These are phyloP conservation scores for Eubasilissa regina DNA, from an alignment of 1,140 invertebrate genomes.

Conservation along the genomic window DNA sequence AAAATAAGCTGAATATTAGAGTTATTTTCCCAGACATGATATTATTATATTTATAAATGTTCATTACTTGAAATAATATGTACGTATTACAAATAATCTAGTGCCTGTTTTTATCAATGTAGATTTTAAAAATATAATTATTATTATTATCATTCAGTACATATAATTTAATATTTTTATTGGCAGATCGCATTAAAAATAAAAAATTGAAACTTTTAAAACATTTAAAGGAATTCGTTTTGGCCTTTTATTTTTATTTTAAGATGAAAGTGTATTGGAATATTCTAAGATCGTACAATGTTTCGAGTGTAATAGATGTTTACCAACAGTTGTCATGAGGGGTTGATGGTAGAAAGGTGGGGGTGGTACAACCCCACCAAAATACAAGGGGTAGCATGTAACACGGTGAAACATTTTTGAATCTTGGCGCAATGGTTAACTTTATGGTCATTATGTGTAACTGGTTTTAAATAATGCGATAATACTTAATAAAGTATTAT, in stretches of 20 bases:
- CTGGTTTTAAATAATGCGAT: too few species aligned
- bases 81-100: too few species aligned
- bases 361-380: background rate
- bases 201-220: background rate
- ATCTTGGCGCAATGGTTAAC: background rate
- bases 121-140: too few species aligned
- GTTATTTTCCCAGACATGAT: too few species aligned
- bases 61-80: too few species aligned
- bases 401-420: constrained; percentile 4
- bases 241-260: too few species aligned
- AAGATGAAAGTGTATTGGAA: background rate
- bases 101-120: too few species aligned
- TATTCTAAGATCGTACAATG: background rate
- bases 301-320: constrained; percentile 20
- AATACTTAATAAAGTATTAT: too few species aligned
- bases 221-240: background rate
- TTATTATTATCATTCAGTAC: too few species aligned
- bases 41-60: too few species aligned
- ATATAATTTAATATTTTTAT: background rate
- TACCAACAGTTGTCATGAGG: constrained; percentile 40
- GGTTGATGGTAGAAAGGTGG: constrained; percentile 1
- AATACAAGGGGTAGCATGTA: background rate
- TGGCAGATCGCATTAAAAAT: background rate
- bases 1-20: too few species aligned
- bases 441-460: too few species aligned